Evolutionary conservation across 2,888 invertebrate species (phyloP).

Genomic region (Pollenia griseotomentosa): DNA sequence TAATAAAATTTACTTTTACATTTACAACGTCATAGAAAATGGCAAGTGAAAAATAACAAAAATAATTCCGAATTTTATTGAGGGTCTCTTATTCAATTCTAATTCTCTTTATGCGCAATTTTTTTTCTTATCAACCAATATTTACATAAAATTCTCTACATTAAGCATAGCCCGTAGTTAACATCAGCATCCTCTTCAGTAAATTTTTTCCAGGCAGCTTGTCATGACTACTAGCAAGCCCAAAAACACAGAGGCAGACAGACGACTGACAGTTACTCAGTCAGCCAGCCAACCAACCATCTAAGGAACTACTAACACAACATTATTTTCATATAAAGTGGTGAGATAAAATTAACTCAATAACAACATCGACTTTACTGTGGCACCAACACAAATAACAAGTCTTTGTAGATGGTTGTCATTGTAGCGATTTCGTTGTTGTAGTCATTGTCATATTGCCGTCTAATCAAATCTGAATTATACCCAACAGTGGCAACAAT

Average conservation of each 20-base stretch:
- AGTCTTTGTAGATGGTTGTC: not conserved
- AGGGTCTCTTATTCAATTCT: conserved; percentile 18
- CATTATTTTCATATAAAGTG: conserved; percentile 42
- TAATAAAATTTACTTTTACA: not conserved
- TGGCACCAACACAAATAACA: not conserved
- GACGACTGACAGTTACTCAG: not conserved
- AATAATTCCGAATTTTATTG: conserved; percentile 37
- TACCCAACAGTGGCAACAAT: conserved; percentile 12
- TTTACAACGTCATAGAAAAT: not conserved
- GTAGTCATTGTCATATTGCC: conserved; percentile 26
- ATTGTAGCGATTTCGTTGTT: conserved; percentile 3
- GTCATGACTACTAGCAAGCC: not conserved
- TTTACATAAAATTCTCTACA: conserved; percentile 9
- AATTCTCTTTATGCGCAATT: not conserved
- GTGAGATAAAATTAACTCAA: conserved; percentile 27
- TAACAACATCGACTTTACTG: not conserved
- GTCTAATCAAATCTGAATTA: conserved; percentile 63
- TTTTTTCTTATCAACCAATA: conserved; percentile 28
- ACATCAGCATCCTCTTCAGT: not conserved
- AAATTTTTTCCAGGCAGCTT: not conserved
- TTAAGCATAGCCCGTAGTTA: conserved; percentile 7
- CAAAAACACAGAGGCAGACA: too few relatives aligned
- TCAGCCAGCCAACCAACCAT: not conserved
- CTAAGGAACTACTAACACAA: conserved; percentile 22
- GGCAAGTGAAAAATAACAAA: not conserved